These are phyloP conservation scores for Aurelia coerulea DNA, from an alignment of 30 jellyfish, hydroid and myxozoan genomes.

Conservation along the genomic window DNA sequence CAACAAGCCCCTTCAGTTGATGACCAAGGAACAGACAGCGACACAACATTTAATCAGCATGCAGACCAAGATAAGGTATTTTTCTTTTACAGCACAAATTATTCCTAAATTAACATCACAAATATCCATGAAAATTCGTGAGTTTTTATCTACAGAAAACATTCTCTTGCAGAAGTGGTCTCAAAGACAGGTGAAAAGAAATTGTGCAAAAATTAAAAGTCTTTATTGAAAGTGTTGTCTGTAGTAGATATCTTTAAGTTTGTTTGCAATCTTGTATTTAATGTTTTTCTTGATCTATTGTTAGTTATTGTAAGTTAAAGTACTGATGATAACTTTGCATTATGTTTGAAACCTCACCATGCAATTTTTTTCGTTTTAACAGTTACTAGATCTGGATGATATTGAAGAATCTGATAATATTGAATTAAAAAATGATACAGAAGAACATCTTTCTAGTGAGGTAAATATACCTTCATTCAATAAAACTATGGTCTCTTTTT, in stretches of 20 bases:
- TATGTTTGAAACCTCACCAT: neutral
- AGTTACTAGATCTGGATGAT: conserved; percentile 45
- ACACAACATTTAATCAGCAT: conserved; percentile 40
- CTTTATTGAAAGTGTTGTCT: too few relatives aligned
- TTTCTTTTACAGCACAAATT: neutral
- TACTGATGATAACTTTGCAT: too few relatives aligned
- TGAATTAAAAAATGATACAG: conserved; percentile 12
- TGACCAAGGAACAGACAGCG: conserved; percentile 41
- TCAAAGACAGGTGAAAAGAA: too few relatives aligned
- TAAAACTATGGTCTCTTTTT: too few relatives aligned
- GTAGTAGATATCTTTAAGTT: too few relatives aligned
- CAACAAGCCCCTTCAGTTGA: conserved; percentile 53
- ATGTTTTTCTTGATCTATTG: too few relatives aligned
- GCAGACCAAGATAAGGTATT: conserved; percentile 24
- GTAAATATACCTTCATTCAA: neutral
- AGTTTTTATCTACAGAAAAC: too few relatives aligned
- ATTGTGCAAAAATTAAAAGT: too few relatives aligned
- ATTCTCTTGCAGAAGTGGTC: too few relatives aligned
- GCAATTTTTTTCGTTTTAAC: neutral
- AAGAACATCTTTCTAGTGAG: neutral
- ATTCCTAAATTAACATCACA: neutral
- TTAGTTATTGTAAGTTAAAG: too few relatives aligned
- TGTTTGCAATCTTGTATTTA: too few relatives aligned
- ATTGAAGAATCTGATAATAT: conserved; percentile 39
- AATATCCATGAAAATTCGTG: neutral